phyloP scores from a whole-genome alignment of 2,888 invertebrate genomes.

The Biston stratarius region DNA sequence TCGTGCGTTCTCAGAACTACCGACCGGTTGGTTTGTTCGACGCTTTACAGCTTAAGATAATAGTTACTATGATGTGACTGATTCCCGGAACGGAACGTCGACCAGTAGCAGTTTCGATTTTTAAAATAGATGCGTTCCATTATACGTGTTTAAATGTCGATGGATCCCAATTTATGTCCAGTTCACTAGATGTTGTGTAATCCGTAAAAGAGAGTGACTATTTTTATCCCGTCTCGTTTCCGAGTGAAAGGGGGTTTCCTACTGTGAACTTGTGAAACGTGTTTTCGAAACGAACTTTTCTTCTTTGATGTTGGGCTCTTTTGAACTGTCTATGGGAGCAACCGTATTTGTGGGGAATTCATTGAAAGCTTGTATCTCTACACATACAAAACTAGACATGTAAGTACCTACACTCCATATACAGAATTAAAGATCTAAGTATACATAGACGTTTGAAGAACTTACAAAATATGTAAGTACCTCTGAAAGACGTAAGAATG shows the following conservation, averaged over 20 bases:
- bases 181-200: constrained; percentile 75
- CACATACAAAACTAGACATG: not conserved
- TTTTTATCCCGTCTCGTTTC: constrained; percentile 70
- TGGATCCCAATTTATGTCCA: constrained; percentile 67
- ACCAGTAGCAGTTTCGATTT: constrained; percentile 73
- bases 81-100: constrained; percentile 74
- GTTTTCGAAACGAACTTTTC: constrained; percentile 62
- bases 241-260: constrained; percentile 80
- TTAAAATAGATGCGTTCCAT: constrained; percentile 80
- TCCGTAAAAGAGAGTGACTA: constrained; percentile 71
- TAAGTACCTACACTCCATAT: not conserved
- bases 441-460: too few species aligned
- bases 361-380: constrained; percentile 11
- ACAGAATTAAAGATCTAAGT: too few species aligned
- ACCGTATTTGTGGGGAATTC: constrained; percentile 31
- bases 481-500: constrained; percentile 7
- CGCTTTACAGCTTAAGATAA: constrained; percentile 32
- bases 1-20: constrained; percentile 75
- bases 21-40: constrained; percentile 68
- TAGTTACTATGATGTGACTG: constrained; percentile 45
- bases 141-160: constrained; percentile 56
- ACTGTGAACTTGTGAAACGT: constrained; percentile 65
- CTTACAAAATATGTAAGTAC: not conserved
- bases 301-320: constrained; percentile 52
- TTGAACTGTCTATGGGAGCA: constrained; percentile 24